These are phyloP conservation scores for Apteryx mantelli DNA, from an alignment of 2,113 vertebrate genomes.

Conservation along the genomic window DNA sequence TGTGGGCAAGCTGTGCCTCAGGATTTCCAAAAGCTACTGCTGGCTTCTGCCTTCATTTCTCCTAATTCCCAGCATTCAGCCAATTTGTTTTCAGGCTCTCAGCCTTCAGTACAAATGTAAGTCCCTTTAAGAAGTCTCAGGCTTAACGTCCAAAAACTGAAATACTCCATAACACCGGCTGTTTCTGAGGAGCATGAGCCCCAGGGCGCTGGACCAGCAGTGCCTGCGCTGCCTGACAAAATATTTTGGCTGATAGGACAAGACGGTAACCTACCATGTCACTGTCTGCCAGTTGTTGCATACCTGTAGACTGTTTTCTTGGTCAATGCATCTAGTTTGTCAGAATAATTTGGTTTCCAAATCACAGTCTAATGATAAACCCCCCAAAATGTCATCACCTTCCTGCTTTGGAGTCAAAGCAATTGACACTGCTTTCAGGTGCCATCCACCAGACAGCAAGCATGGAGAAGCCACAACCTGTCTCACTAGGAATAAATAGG, in stretches of 20 bases:
- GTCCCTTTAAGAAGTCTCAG: too few relatives aligned
- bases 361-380: not conserved
- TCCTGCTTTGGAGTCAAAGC: not conserved
- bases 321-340: not conserved
- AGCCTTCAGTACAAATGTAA: too few relatives aligned
- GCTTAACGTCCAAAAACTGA: too few relatives aligned
- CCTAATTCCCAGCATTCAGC: too few relatives aligned
- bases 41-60: too few relatives aligned
- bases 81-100: too few relatives aligned
- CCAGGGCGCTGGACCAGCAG: too few relatives aligned
- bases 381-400: not conserved
- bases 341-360: not conserved
- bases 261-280: not conserved
- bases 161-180: too few relatives aligned
- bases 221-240: not conserved
- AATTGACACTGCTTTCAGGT: too few relatives aligned
- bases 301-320: not conserved
- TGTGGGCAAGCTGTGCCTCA: too few relatives aligned
- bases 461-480: accelerated
- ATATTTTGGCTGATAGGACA: not conserved
- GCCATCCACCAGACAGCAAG: not conserved
- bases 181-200: too few relatives aligned
- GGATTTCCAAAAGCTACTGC: too few relatives aligned
- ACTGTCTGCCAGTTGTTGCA: not conserved
- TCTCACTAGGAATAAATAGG: not conserved